Evolutionary conservation across 2,888 invertebrate genomes (phyloP).

Genomic region (Ichneumoninae sp.): DNA sequence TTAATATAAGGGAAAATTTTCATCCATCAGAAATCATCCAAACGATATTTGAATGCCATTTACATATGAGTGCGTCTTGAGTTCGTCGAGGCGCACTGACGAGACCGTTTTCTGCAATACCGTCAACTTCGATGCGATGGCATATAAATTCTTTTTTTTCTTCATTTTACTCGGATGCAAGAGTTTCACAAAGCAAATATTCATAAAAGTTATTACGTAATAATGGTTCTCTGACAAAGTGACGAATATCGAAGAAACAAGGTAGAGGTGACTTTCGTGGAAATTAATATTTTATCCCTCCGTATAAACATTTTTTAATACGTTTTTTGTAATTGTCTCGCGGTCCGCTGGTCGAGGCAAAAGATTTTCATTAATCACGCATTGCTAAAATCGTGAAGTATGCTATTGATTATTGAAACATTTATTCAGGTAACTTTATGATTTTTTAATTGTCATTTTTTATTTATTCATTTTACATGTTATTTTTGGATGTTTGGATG

Average conservation of each 20-base stretch:
- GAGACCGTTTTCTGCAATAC: conserved; percentile 2
- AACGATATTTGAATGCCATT: conserved; percentile 51
- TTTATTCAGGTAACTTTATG: too few relatives aligned
- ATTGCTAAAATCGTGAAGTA: too few relatives aligned
- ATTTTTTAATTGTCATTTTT: too few relatives aligned
- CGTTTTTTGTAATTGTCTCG: not conserved
- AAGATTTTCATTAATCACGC: too few relatives aligned
- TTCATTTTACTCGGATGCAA: not conserved
- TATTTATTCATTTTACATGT: too few relatives aligned
- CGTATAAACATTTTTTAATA: too few relatives aligned
- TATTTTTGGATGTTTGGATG: too few relatives aligned
- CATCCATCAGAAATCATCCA: conserved; percentile 61
- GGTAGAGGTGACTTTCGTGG: too few relatives aligned
- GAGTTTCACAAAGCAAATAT: not conserved
- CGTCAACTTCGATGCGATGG: not conserved
- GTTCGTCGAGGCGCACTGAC: conserved; percentile 26
- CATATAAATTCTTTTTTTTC: not conserved
- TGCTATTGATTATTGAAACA: too few relatives aligned
- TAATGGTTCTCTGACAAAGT: not conserved
- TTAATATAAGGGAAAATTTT: conserved; percentile 67
- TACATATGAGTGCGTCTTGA: conserved; percentile 52
- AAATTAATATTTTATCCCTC: too few relatives aligned
- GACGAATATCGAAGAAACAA: too few relatives aligned
- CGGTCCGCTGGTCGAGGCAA: too few relatives aligned
- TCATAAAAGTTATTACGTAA: not conserved